These are phyloP conservation scores for Callosobruchus maculatus DNA, from an alignment of 2,888 invertebrate species.

Conservation along the genomic window DNA sequence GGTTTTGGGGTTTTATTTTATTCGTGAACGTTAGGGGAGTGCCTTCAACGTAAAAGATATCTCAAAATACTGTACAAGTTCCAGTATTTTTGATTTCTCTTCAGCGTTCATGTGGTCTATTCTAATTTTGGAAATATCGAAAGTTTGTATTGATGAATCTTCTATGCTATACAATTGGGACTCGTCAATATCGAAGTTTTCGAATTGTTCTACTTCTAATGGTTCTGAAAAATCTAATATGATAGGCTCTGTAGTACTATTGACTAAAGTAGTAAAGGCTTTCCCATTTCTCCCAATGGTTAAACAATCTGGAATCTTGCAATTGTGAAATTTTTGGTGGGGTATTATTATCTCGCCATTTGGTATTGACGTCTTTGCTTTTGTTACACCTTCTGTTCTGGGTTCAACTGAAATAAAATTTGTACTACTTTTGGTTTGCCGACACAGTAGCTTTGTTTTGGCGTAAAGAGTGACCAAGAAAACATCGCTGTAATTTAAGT, in stretches of 20 bases:
- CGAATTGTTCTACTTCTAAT: not conserved
- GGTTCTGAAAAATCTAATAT: not conserved
- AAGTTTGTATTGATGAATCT: not conserved
- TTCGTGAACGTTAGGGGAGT: slow-evolving; percentile 1
- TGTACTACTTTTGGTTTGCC: too few species aligned
- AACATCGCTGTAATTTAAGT: slow-evolving; percentile 3
- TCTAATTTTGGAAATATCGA: slow-evolving; percentile 1
- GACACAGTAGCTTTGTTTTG: slow-evolving; percentile 5
- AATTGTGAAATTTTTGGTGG: slow-evolving; percentile 3
- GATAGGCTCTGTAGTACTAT: not conserved
- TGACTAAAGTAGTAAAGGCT: not conserved
- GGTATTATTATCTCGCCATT: not conserved
- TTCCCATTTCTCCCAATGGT: slow-evolving; percentile 3
- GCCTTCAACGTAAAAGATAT: slow-evolving; percentile 1
- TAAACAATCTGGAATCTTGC: slow-evolving; percentile 9
- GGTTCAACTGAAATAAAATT: not conserved
- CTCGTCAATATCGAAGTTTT: not conserved
- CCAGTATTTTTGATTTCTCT: not conserved
- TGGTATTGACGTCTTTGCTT: slow-evolving; percentile 1
- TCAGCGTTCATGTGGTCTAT: slow-evolving; percentile 4
- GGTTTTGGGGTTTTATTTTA: slow-evolving; percentile 14
- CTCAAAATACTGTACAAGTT: not conserved
- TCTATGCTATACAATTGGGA: not conserved
- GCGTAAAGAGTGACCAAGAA: slow-evolving; percentile 6
- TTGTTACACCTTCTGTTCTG: slow-evolving; percentile 7